Evolutionary conservation across 2,113 vertebrate genomes (phyloP), one percentile per base, ranked within the genome.

Genomic region (Ceyx margarethae): DNA sequence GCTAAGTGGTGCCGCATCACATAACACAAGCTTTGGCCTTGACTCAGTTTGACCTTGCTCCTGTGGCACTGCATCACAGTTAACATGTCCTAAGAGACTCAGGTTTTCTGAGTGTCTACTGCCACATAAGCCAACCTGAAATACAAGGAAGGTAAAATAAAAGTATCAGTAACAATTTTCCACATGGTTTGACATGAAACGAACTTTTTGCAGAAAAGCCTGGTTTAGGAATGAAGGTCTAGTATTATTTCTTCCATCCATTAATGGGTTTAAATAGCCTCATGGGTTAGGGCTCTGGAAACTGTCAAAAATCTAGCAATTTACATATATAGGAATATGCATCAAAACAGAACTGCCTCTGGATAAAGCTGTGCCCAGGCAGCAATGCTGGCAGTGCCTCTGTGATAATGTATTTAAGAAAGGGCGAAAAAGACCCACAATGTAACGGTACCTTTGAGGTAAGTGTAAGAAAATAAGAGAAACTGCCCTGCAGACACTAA

Each of bases 321-420:
- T 31, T 57, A 7, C 15, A 71, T 7, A 26, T 48, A 65, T 0
- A 69, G 50, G 12, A 72, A 81, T 15, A 8, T 42, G 31, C 35
- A 90, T 50, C 7, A 68, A 50, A 18, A 43, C 10, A 31, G 23
- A 77, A 14, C 10, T 2, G 0, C 19, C 2, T 2, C 8, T 45
- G 45, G 25, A 25, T 25, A 65, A 46, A 69, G 12, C 28, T n/a
- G n/a, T 57, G 31, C 7, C 45, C 37, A 40, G 18, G 18, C 23
- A 66, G 14, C 1, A 4, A 71, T 1, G 1, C 0, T 19, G 28
- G 9, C 31, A 54, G 40, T 1, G 1, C 9, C 6, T 43, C 29
- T 72, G 17, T 13, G 12, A 43, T 29, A 43, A 72, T 12, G 26
- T 18, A 45, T n/a, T 58, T 42, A 45, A 46, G 16, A 64, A 64